phyloP scores from a whole-genome alignment of 2,113 vertebrate genomes.

The Mobula birostris region DNA sequence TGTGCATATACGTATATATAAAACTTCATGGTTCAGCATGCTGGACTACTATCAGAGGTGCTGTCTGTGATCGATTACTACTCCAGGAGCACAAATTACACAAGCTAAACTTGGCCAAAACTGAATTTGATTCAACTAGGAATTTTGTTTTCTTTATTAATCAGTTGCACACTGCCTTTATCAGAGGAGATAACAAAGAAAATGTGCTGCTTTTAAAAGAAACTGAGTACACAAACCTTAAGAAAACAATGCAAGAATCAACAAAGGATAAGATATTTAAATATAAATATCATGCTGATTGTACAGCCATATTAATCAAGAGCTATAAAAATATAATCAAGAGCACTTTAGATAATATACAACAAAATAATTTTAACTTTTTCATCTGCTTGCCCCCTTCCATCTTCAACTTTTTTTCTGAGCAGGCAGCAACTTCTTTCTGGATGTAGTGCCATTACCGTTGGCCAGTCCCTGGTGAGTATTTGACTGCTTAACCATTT shows the following conservation, averaged over 20 bases:
- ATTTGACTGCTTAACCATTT: neutral
- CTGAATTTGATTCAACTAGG: neutral
- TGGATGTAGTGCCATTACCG: neutral
- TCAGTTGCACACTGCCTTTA: neutral
- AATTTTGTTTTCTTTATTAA: neutral
- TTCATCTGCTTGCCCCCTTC: neutral
- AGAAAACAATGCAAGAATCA: neutral
- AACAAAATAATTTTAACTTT: neutral
- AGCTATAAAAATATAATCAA: neutral
- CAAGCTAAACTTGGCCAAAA: neutral
- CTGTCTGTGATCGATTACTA: neutral
- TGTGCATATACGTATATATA: no score
- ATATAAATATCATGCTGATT: neutral
- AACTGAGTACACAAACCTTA: neutral
- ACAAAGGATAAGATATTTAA: neutral
- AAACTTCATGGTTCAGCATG: neutral
- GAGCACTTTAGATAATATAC: neutral
- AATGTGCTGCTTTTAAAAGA: neutral
- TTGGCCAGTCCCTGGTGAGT: neutral
- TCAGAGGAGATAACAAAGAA: neutral
- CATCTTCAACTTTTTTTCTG: neutral
- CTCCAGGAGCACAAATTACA: neutral
- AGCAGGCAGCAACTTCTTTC: neutral
- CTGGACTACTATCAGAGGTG: neutral
- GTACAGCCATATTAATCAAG: neutral